Percentiles rank a stretch among this genome's conserved stretches.
Conservation (phyloP, 2,113 vertebrate species). For the Oenanthe oenanthe region DNA sequence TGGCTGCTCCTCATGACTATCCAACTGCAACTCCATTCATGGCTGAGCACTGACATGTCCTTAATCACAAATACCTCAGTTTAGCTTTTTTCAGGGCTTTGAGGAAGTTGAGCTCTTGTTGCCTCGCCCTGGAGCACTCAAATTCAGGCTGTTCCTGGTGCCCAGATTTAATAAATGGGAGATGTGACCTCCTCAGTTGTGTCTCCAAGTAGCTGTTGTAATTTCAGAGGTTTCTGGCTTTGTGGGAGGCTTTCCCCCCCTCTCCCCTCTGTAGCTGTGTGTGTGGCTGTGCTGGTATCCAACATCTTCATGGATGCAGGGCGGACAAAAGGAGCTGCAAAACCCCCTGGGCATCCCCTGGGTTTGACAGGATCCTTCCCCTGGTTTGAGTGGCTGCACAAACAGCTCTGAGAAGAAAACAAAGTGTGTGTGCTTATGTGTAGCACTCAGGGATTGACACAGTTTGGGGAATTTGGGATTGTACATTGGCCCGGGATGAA, state of each 20-base stretch:
- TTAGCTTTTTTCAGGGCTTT: background rate
- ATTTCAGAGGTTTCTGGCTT: background rate
- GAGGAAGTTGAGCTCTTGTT: background rate
- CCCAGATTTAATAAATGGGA: background rate
- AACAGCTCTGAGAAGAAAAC: background rate
- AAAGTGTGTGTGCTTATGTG: background rate
- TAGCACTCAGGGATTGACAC: background rate
- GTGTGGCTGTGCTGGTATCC: background rate
- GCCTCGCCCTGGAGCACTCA: background rate
- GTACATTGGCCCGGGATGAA: background rate
- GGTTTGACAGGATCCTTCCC: background rate
- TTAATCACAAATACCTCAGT: background rate
- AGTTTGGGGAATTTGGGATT: background rate
- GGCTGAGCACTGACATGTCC: background rate
- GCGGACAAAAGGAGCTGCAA: fast-evolving
- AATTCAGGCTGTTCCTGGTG: background rate
- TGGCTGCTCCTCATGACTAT: background rate
- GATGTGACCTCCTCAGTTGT: background rate
- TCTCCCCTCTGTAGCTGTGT: background rate
- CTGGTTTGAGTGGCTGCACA: background rate
- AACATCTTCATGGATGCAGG: fast-evolving
- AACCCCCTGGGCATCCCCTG: background rate
- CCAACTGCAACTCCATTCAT: background rate
- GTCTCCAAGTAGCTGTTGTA: background rate
- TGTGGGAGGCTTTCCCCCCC: background rate